phyloP scores from a whole-genome alignment of 2,113 vertebrate genomes.

The Leucosticte australis region DNA sequence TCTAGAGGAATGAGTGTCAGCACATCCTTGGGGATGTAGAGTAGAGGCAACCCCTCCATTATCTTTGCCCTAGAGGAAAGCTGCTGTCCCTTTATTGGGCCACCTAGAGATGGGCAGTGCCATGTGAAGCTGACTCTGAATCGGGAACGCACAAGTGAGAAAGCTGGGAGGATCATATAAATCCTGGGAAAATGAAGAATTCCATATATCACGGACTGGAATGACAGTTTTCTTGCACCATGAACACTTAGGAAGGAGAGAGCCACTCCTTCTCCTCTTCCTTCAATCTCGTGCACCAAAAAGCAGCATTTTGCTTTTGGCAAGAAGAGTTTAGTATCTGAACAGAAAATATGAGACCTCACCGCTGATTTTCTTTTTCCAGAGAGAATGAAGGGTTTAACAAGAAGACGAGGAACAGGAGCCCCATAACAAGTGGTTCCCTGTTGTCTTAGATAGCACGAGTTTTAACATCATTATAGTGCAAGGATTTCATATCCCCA shows the following conservation, averaged over 20 bases:
- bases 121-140: neutral
- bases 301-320: neutral
- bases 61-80: neutral
- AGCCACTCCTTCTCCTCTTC: neutral
- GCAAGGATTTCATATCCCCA: too few species aligned
- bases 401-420: neutral
- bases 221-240: neutral
- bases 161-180: neutral
- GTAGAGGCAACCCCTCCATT: neutral
- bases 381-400: neutral
- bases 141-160: neutral
- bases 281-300: neutral
- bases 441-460: too few species aligned
- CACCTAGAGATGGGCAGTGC: neutral
- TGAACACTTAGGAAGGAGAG: neutral
- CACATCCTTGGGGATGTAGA: neutral
- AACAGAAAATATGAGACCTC: neutral
- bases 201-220: neutral
- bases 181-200: rapidly evolving
- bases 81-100: neutral
- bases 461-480: too few species aligned
- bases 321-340: neutral
- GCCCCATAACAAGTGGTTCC: neutral
- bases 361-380: neutral
- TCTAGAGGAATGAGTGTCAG: neutral